Base-by-base conservation (phyloP, 1,140 invertebrate species). In the Palaemon carinicauda region DNA sequence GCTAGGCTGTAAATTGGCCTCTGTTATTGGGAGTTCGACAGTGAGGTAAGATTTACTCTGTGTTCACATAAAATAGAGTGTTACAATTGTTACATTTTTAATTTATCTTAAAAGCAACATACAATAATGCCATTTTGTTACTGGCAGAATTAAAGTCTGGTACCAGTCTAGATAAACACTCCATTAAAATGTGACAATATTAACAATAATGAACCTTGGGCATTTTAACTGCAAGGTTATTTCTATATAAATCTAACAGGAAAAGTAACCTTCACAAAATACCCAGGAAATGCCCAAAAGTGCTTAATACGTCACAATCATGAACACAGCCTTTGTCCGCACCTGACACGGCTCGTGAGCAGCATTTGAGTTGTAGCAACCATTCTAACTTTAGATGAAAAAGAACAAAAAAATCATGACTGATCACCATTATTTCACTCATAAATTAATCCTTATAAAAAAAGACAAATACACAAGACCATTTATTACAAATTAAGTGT, bases 31-130 rank as follows among this genome's bases (percentile, higher is more conserved):
- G 84, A 33, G 80, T 80, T 78, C 69, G 27, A 79, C 73, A 86
- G 84, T 86, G 84, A 86, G 84, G 84, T 86, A 86, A 86, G 69
- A 71, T 86, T 80, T 86, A 51, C 31, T 86, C 84, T 86, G 77
- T 80, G 84, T 86, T 86, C 84, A 86, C 84, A 86, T 86, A 86
- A 56, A 86, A 86, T 78, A 86, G 84, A 80, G 84, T 86, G 84
- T 74, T 41, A 41, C 41, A 41, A 41, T 80, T 80, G 79, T 84
- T 80, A 86, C 84, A 80, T 80, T 86, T 86, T 86, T n/a, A 80
- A 10, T 86, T 86, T 51, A 71, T 86, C 80, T 50, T 78, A 71
- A 53, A 86, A 86, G 84, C 84, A 86, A 86, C 75, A 86, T 71
- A 80, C 75, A 86, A 86, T 86, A 31, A 86, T 41, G 78, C 33